These are phyloP conservation scores for Thomomys bottae DNA, from an alignment of 2,113 vertebrate genomes.

Conservation along the genomic window DNA sequence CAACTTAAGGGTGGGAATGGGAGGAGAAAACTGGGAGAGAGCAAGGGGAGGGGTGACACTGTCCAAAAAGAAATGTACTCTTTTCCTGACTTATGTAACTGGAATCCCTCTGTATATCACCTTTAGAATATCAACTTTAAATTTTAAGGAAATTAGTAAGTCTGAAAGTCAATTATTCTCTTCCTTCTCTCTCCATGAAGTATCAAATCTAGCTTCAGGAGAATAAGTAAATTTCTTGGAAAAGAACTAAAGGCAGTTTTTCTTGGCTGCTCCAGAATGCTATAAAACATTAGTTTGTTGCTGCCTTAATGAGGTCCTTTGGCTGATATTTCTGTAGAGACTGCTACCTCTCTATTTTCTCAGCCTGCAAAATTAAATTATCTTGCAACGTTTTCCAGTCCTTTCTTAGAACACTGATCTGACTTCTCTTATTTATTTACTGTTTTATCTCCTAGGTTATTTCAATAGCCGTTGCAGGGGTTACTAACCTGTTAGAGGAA, in stretches of 20 bases:
- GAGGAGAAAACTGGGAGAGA: too few species aligned
- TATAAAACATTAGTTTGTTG: too few species aligned
- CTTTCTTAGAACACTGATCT: background rate
- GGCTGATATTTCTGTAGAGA: conserved; percentile 20
- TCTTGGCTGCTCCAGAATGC: background rate
- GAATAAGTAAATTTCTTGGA: conserved; percentile 38
- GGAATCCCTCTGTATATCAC: too few species aligned
- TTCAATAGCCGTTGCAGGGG: background rate
- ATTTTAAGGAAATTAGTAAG: background rate
- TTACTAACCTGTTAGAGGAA: background rate
- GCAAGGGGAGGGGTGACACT: too few species aligned
- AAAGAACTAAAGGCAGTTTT: background rate
- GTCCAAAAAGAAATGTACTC: too few species aligned
- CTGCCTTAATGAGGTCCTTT: background rate
- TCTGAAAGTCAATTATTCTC: background rate
- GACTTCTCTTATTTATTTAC: background rate
- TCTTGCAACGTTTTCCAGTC: background rate
- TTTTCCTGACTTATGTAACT: too few species aligned
- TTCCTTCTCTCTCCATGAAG: background rate
- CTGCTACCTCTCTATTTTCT: background rate
- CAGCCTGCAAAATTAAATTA: background rate
- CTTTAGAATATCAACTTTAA: too few species aligned
- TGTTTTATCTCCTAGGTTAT: background rate
- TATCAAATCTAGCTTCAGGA: conserved; percentile 3
- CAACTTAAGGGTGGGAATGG: too few species aligned